phyloP scores from a whole-genome alignment of 2,113 vertebrate genomes.

The Peromyscus californicus region DNA sequence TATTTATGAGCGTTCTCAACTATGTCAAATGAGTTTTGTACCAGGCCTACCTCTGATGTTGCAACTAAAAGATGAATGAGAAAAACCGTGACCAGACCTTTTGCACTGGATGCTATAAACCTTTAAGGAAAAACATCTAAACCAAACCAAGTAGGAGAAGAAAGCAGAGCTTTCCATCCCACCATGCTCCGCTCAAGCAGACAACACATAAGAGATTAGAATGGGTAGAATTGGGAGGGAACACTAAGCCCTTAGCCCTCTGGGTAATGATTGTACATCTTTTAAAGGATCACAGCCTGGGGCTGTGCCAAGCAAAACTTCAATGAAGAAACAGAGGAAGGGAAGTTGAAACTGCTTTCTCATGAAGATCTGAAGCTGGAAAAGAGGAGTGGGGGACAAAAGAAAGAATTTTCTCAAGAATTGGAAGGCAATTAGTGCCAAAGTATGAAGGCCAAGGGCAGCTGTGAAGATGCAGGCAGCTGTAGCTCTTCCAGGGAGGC shows the following conservation, averaged over 20 bases:
- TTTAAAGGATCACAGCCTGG: background rate
- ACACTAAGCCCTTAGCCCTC: background rate
- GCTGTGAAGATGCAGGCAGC: background rate
- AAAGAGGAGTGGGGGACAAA: background rate
- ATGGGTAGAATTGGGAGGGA: background rate
- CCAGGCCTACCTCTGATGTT: background rate
- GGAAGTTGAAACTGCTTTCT: background rate
- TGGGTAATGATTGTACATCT: background rate
- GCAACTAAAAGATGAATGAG: constrained; percentile 1
- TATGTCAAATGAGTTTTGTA: background rate
- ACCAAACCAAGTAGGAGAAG: background rate
- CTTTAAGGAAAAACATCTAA: background rate
- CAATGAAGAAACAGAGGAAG: background rate
- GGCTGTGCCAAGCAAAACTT: background rate
- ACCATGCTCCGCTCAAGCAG: background rate
- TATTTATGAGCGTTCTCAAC: constrained; percentile 15
- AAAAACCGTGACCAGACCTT: background rate
- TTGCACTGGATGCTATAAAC: background rate
- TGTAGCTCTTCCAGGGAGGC: background rate
- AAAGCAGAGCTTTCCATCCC: background rate
- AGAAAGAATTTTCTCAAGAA: background rate
- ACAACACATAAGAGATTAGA: background rate
- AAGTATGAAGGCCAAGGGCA: background rate
- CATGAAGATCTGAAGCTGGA: background rate
- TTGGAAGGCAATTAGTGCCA: background rate